A percentile compares a stretch with the other conserved stretches of the same genome.
These are phyloP conservation scores for Drosophila rufa DNA, from an alignment of 1,140 invertebrate genomes.

Conservation along the genomic window DNA sequence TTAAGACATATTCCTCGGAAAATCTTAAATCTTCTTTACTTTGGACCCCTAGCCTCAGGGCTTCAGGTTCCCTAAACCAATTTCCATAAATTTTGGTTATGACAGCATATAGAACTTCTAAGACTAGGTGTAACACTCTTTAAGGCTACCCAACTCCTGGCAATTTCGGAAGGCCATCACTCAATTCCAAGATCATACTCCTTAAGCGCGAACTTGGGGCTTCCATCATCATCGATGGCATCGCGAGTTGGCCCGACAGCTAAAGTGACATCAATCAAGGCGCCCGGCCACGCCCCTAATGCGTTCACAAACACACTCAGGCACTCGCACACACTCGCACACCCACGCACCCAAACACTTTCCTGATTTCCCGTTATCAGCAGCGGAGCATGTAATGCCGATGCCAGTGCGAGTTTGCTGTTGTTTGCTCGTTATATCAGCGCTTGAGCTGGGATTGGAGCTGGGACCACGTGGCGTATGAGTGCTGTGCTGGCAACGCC, in stretches of 20 bases:
- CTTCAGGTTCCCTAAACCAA: too few species aligned
- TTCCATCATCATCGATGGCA: conserved; percentile 33
- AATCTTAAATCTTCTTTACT: too few species aligned
- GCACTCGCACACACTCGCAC: conserved; percentile 8
- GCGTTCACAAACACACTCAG: conserved; percentile 42
- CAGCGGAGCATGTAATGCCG: conserved; percentile 58
- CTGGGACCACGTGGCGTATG: conserved; percentile 74
- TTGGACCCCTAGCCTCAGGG: too few species aligned
- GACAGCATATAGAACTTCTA: neutral
- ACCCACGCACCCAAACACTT: neutral
- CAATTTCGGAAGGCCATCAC: conserved; percentile 18
- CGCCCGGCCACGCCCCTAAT: conserved; percentile 53
- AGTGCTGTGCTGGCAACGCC: conserved; percentile 64
- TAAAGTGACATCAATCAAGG: conserved; percentile 81
- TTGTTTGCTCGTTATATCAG: conserved; percentile 65
- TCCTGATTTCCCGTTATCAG: conserved; percentile 59
- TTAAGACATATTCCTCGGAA: too few species aligned
- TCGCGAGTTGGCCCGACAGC: conserved; percentile 55
- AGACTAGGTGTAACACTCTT: neutral
- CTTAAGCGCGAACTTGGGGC: conserved; percentile 1
- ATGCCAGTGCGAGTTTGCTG: conserved; percentile 35
- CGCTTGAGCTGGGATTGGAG: conserved; percentile 25
- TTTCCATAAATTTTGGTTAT: neutral
- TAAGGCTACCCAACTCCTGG: neutral
- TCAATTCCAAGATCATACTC: conserved; percentile 32